Evolutionary conservation across 2,888 invertebrate species (phyloP).

Genomic region (Petrolisthes manimaculis): DNA sequence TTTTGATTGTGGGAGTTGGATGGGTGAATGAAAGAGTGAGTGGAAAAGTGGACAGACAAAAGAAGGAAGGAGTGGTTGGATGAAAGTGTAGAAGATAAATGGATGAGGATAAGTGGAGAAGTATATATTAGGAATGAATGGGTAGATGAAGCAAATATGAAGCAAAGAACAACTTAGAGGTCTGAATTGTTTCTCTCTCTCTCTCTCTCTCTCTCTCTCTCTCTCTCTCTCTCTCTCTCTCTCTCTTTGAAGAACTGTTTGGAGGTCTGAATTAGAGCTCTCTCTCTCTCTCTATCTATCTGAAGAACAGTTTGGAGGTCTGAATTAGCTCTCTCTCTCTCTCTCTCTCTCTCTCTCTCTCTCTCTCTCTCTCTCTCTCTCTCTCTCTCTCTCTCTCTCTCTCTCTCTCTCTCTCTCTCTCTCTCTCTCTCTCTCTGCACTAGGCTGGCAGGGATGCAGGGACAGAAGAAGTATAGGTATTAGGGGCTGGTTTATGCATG

Average conservation of each 20-base stretch:
- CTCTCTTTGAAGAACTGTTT: background rate
- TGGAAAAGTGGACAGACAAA: background rate
- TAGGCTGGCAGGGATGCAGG: too few relatives aligned
- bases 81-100: constrained; percentile 1
- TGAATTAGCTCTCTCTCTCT: background rate
- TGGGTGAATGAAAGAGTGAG: background rate
- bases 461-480: background rate
- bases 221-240: too few relatives aligned
- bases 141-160: background rate
- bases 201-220: background rate
- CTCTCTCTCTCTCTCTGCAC: too few relatives aligned
- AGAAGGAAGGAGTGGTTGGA: constrained; percentile 2
- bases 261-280: too few relatives aligned
- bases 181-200: too few relatives aligned
- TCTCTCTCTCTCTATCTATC: too few relatives aligned
- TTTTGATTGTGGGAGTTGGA: too few relatives aligned
- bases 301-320: too few relatives aligned
- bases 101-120: background rate
- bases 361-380: background rate
- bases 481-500: constrained; percentile 1
- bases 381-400: background rate
- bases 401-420: background rate
- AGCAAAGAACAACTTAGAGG: background rate
- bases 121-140: background rate
- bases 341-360: constrained; percentile 9